Base-by-base conservation (phyloP, 2,113 vertebrate genomes). In the Ardeotis arabs region DNA sequence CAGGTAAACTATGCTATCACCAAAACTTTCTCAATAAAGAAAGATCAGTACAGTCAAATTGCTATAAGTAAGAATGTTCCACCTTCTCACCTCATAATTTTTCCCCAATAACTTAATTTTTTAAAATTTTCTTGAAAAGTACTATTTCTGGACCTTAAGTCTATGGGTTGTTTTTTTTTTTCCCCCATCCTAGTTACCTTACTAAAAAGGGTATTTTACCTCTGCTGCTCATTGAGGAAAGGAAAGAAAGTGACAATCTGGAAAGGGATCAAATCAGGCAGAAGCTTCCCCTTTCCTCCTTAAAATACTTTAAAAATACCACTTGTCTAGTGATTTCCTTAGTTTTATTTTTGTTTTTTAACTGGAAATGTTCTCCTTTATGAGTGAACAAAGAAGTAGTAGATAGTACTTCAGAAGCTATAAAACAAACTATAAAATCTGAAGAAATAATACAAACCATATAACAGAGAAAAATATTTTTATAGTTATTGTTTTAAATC, bases 1-100 rank as follows among this genome's bases (percentile, higher is more conserved):
- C 35, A 77, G 41, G 28, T 45, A 72, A 92, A 68, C 27, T 55
- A 49, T 18, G 10, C 21, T 49, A 25, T 41, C 28, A 37, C 9
- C 3, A 3, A 86, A 84, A 77, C 10, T 1, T 37, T 58, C 72
- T 67, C 18, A 58, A 41, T 58, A 66, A 89, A 50, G 8, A n/a
- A 27, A 59, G 29, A 55, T 3, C 7, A 73, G 22, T 21, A 58
- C 14, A 68, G n/a, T 45, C 41, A 67, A 58, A 75, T 33, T 55
- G 14, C 22, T 73, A 27, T 24, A 83, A 75, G 15, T 17, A 68
- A 55, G 19, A 67, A 72, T 14, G 23, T 47, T 59, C 19, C 22
- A 35, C 2, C 17, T 5, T 3, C 6, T 1, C 0, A 4, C 1
- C 9, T 1, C 1, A 0, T 53, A 47, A 9, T 49, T 70, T 74